phyloP scores from a whole-genome alignment of 2,113 vertebrate genomes.

The Ovibos moschatus region DNA sequence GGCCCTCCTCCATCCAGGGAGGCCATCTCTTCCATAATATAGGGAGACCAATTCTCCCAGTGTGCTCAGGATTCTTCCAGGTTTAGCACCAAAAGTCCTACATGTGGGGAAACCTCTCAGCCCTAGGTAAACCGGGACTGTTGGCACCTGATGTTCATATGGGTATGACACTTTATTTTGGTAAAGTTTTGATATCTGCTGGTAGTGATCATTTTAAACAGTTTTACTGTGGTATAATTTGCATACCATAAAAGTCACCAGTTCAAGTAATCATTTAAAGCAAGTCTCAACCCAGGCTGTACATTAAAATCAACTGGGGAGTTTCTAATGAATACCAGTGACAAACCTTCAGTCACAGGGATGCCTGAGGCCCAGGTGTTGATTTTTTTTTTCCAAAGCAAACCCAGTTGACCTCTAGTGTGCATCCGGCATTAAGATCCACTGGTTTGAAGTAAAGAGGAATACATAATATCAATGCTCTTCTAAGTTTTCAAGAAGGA shows the following conservation, averaged over 20 bases:
- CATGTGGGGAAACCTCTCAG: neutral
- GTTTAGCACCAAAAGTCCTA: neutral
- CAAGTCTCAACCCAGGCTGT: neutral
- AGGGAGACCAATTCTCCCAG: neutral
- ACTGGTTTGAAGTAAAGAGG: neutral
- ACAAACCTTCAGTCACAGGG: neutral
- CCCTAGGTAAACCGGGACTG: neutral
- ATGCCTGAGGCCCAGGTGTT: neutral
- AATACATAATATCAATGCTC: neutral
- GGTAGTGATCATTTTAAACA: neutral
- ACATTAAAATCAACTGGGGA: neutral
- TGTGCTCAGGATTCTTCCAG: neutral
- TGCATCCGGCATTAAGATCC: neutral
- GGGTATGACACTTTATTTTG: neutral
- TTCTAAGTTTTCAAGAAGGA: conserved; percentile 19
- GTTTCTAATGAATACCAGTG: neutral
- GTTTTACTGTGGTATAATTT: neutral
- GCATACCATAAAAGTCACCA: neutral
- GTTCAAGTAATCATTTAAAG: neutral
- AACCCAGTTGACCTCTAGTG: neutral
- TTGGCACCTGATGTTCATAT: neutral
- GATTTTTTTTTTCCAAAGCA: neutral
- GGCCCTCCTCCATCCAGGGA: neutral
- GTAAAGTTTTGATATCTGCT: neutral
- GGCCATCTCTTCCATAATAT: neutral